Evolutionary conservation across 2,797 vertebrate genomes (phyloP).

Genomic region (Notolabrus celidotus): DNA sequence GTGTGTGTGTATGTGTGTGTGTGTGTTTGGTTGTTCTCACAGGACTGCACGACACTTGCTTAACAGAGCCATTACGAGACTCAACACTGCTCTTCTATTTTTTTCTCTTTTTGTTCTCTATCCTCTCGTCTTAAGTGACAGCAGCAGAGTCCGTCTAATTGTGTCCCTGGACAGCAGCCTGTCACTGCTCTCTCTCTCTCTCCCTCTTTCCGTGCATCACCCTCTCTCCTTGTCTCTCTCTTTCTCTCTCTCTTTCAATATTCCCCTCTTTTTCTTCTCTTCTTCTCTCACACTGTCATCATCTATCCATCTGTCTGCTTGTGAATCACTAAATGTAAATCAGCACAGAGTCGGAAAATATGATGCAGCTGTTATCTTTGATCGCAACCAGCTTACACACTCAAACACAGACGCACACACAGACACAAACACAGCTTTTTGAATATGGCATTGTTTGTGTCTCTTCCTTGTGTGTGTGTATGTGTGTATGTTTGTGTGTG

Average conservation of each 20-base stretch:
- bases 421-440: conserved; percentile 11
- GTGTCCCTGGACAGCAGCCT: conserved; percentile 73
- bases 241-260: neutral
- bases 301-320: conserved; percentile 69
- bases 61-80: conserved; percentile 41
- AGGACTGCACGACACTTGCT: conserved; percentile 14
- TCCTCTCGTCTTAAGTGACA: conserved; percentile 57
- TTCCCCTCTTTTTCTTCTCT: conserved; percentile 1
- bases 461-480: neutral
- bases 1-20: conserved; percentile 11
- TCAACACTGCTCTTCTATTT: conserved; percentile 41
- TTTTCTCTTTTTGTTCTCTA: conserved; percentile 42
- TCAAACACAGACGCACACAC: conserved; percentile 8
- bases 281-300: conserved; percentile 48
- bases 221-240: neutral
- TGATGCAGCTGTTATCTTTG: conserved; percentile 61
- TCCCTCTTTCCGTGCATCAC: neutral
- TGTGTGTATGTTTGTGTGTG: too few relatives aligned
- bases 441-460: conserved; percentile 24
- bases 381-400: conserved; percentile 34
- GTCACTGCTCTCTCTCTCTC: conserved; percentile 34
- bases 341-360: conserved; percentile 61
- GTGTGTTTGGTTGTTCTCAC: conserved; percentile 20
- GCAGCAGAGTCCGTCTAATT: conserved; percentile 65
- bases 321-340: conserved; percentile 75